phyloP scores from a whole-genome alignment of 1,140 invertebrate genomes.

The Trissolcus basalis region DNA sequence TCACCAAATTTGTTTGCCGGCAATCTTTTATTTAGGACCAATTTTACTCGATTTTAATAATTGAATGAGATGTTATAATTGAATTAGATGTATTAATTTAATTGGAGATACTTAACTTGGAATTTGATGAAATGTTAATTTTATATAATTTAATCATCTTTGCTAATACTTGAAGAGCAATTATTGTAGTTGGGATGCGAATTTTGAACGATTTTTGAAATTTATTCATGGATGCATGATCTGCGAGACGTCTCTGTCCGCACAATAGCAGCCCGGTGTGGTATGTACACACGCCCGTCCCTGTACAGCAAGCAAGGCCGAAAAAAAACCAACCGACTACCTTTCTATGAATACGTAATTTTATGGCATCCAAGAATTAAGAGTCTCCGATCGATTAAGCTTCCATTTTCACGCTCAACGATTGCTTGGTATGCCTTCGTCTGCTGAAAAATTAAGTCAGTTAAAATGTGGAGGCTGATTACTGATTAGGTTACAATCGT shows the following conservation, averaged over 20 bases:
- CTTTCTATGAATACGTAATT: slow-evolving; percentile 70
- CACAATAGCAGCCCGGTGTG: background rate
- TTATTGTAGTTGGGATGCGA: no score
- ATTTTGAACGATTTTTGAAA: slow-evolving; percentile 57
- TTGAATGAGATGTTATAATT: no score
- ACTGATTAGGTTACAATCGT: no score
- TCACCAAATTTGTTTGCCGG: no score
- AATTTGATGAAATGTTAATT: no score
- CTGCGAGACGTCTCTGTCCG: background rate
- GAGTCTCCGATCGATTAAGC: slow-evolving; percentile 54
- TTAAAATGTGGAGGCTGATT: no score
- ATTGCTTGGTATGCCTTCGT: slow-evolving; percentile 14
- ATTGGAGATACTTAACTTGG: no score
- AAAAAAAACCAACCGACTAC: slow-evolving; percentile 34
- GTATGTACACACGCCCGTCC: slow-evolving; percentile 18
- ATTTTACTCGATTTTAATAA: no score
- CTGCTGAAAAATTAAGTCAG: background rate
- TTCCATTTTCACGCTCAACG: slow-evolving; percentile 48
- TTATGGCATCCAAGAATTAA: slow-evolving; percentile 63
- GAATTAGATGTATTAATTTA: no score
- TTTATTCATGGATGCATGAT: slow-evolving; percentile 69
- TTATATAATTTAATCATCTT: no score
- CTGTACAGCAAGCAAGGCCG: slow-evolving; percentile 21
- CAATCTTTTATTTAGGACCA: no score
- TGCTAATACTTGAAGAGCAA: no score